phyloP scores from a whole-genome alignment of 1,140 invertebrate species.

The Bombus confusus region DNA sequence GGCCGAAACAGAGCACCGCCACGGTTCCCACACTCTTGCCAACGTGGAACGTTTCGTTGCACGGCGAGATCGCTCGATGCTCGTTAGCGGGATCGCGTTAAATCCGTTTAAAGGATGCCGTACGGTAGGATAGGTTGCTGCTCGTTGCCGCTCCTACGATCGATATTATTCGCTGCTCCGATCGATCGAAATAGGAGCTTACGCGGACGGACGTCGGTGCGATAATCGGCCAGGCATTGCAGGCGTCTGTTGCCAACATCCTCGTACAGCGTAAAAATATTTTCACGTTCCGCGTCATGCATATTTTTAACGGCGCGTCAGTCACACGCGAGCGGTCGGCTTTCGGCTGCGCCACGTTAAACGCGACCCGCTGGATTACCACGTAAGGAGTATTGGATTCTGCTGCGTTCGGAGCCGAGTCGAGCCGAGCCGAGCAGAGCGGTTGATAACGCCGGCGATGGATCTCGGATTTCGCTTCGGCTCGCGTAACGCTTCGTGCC shows the following conservation, averaged over 20 bases:
- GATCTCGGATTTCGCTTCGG: conserved; percentile 61
- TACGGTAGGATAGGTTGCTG: too few species aligned
- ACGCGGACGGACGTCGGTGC: not conserved
- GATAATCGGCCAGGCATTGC: not conserved
- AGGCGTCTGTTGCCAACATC: not conserved
- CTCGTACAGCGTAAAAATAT: conserved; percentile 19
- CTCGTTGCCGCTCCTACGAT: not conserved
- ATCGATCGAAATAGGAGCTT: not conserved
- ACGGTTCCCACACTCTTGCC: too few species aligned
- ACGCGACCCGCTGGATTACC: conserved; percentile 10
- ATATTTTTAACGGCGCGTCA: conserved; percentile 42
- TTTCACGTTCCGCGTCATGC: conserved; percentile 25
- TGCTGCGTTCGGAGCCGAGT: conserved; percentile 18
- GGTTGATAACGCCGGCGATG: conserved; percentile 37
- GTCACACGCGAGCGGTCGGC: not conserved
- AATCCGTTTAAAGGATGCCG: too few species aligned
- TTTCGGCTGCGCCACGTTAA: conserved; percentile 2
- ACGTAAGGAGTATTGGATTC: conserved; percentile 52
- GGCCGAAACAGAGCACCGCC: too few species aligned
- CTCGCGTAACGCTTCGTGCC: conserved; percentile 16
- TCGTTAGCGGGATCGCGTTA: too few species aligned
- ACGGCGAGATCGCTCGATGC: too few species aligned
- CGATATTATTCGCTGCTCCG: not conserved
- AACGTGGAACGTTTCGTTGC: too few species aligned
- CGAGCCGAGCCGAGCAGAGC: not conserved